Conservation (phyloP, 2,888 invertebrate species). For the Parnassius mnemosyne region DNA sequence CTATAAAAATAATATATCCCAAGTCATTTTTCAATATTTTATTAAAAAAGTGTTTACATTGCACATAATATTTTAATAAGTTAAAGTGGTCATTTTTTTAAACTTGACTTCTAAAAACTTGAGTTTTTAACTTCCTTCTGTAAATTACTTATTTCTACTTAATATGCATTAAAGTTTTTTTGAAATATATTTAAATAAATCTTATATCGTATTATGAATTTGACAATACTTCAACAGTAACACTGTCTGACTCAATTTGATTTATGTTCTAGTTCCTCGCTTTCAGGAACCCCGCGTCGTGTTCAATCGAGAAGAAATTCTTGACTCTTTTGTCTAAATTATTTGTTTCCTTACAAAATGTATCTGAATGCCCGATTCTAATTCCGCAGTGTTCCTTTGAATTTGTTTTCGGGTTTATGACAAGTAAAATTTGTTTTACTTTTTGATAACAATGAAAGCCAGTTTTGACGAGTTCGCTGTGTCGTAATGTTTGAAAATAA, state of each 20-base stretch:
- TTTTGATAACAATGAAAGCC: conserved; percentile 50
- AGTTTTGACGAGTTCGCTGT: conserved; percentile 40
- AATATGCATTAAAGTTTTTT: no score
- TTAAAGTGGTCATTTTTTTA: no score
- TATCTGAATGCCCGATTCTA: conserved; percentile 4
- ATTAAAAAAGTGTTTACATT: no score
- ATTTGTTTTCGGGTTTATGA: conserved; percentile 19
- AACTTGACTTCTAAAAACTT: no score
- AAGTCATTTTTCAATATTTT: no score
- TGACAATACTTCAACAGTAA: not conserved
- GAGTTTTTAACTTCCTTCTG: no score
- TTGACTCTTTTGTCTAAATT: conserved; percentile 5
- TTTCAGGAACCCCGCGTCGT: not conserved
- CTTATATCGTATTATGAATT: no score
- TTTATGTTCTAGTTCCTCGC: conserved; percentile 6
- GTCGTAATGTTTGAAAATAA: conserved; percentile 24
- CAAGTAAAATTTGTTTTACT: conserved; percentile 32
- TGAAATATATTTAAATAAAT: no score
- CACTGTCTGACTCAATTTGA: conserved; percentile 7
- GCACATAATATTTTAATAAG: no score
- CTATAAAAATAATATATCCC: no score
- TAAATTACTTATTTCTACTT: no score
- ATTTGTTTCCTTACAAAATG: not conserved
- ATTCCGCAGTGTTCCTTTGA: conserved; percentile 1
- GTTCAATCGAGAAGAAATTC: conserved; percentile 9